phyloP scores from a whole-genome alignment of 2,797 vertebrate genomes.

The Nasua narica region DNA sequence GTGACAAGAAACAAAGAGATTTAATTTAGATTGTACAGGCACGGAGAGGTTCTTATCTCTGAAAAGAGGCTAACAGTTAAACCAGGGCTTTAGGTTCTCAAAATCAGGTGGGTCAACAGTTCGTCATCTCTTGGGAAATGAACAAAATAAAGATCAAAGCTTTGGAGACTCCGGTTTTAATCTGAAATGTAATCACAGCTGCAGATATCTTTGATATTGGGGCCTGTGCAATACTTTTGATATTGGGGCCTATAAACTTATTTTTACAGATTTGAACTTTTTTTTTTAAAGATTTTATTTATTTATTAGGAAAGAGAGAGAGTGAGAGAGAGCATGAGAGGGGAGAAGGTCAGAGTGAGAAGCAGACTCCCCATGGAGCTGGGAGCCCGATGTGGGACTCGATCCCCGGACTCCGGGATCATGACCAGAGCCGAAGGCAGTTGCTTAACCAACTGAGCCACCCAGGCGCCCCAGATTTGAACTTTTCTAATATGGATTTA shows the following conservation, averaged over 20 bases:
- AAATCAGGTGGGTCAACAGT: neutral
- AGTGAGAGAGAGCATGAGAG: no score
- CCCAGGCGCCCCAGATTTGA: no score
- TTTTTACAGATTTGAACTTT: constrained; percentile 14
- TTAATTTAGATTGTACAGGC: neutral
- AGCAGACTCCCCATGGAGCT: no score
- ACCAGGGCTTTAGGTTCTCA: neutral
- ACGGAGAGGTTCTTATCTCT: neutral
- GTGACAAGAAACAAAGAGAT: neutral
- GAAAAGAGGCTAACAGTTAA: neutral
- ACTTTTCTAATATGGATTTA: neutral
- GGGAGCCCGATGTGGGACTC: no score
- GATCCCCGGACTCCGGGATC: no score
- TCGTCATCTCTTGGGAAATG: neutral
- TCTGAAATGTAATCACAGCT: neutral
- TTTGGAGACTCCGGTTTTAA: neutral
- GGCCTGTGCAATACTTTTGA: neutral
- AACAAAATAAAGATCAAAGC: neutral
- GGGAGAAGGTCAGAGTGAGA: no score
- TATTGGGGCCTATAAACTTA: neutral
- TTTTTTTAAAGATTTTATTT: no score
- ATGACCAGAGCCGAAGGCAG: no score
- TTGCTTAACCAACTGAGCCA: no score
- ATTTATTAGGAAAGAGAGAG: no score
- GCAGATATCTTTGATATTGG: neutral